Base-by-base conservation (phyloP, 2,797 vertebrate genomes). In the Leptoclinus maculatus region DNA sequence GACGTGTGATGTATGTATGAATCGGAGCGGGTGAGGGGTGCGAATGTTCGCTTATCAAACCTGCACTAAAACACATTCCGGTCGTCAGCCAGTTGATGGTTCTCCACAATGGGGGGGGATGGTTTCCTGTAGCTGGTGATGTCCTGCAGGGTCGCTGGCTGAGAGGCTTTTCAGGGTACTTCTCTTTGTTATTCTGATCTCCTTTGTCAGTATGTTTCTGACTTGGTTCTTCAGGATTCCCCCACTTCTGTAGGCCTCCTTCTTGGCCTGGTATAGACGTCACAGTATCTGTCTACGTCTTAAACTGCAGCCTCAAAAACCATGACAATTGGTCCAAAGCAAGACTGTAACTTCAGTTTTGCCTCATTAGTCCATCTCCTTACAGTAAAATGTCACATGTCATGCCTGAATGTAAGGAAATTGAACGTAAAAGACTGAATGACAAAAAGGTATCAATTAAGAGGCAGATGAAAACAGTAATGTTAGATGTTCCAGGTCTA, bases 141-240 rank as follows among this genome's bases (percentile, higher is more conserved):
- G 39, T 29, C 62, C 62, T 64, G 16, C 62, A 45, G 56, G 65
- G 27, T 53, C 10, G 5, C 60, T 54, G 32, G 39, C 54, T 47
- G 51, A 72, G 38, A 66, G 71, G 25, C 38, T 64, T 45, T 56
- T 73, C 68, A 45, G 21, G 4, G 47, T 39, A 51, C 72, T 66
- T 39, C 25, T 74, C 45, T 81, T 70, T 36, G 53, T 53, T 36
- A n/a, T 36, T 34, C 25, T 49, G 74, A 53, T 74, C 47, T 60
- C 23, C 23, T 76, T 65, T 53, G 32, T 71, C 39, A 64, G 34
- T 6, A 29, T 47, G 38, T 67, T 66, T 63, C 54, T 76, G 56
- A 23, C 39, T 59, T 41, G 17, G 17, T 21, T 47, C 16, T 47
- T 47, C 17, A 47, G 43, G 7, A 19, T 6, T 17, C 16, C 17